Evolutionary conservation across 92 coral and sea anemone genomes (phyloP).

Genomic region (Metridium senile): DNA sequence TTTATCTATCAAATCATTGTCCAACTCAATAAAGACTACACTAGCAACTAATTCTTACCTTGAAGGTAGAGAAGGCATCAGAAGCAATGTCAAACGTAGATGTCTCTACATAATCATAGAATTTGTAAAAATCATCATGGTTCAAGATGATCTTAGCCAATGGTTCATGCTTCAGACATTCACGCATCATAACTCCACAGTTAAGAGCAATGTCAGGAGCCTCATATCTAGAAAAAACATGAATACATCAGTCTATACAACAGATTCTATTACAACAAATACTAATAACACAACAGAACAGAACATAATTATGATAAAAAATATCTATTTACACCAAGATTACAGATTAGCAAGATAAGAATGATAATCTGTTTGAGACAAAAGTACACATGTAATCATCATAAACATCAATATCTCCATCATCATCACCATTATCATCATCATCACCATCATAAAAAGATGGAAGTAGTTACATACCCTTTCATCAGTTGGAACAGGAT

Average conservation of each 20-base stretch:
- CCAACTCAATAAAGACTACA: not conserved
- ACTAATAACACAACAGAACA: not conserved
- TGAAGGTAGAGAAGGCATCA: slow-evolving; percentile 95
- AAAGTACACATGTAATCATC: too few species aligned
- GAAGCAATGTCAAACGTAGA: slow-evolving; percentile 99
- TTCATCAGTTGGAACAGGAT: slow-evolving; percentile 45
- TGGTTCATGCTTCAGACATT: slow-evolving; percentile 71
- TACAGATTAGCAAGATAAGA: too few species aligned
- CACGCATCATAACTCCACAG: slow-evolving; percentile 93
- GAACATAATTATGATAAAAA: too few species aligned
- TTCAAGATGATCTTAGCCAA: slow-evolving; percentile 55
- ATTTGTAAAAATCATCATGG: slow-evolving; percentile 55
- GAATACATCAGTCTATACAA: not conserved
- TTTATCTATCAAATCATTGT: not conserved
- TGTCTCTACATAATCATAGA: slow-evolving; percentile 87
- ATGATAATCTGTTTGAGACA: too few species aligned
- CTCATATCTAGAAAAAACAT: slow-evolving; percentile 63
- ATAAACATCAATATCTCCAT: too few species aligned
- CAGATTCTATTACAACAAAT: not conserved
- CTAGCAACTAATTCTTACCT: slow-evolving; percentile 81
- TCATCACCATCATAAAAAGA: too few species aligned
- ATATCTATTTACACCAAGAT: too few species aligned
- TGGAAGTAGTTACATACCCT: too few species aligned
- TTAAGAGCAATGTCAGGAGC: slow-evolving; percentile 83
- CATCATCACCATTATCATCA: too few species aligned